These are phyloP conservation scores for Drosophila azteca DNA, from an alignment of 1,140 invertebrate species.

Conservation along the genomic window DNA sequence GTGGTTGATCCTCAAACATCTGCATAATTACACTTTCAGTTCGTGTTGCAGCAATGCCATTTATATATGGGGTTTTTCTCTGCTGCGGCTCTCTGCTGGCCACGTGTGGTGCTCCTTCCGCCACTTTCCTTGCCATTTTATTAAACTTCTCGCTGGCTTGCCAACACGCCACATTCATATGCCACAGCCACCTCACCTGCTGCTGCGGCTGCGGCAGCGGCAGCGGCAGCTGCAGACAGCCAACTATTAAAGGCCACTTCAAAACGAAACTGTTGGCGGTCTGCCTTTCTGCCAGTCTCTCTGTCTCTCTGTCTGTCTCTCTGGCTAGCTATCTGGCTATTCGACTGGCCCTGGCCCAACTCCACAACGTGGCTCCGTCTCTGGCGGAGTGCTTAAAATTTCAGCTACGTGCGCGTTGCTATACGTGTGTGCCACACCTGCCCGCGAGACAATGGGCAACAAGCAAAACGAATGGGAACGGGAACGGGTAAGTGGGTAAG, in stretches of 20 bases:
- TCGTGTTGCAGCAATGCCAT: slow-evolving; percentile 59
- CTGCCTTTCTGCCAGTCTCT: slow-evolving; percentile 18
- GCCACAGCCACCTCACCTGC: slow-evolving; percentile 31
- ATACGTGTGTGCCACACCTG: slow-evolving; percentile 74
- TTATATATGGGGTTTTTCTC: slow-evolving; percentile 31
- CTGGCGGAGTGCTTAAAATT: slow-evolving; percentile 72
- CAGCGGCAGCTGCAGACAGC: slow-evolving; percentile 70
- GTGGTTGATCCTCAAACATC: slow-evolving; percentile 56
- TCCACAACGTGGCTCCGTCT: not conserved
- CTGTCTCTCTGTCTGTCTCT: slow-evolving; percentile 12
- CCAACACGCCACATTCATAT: slow-evolving; percentile 61
- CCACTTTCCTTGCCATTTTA: slow-evolving; percentile 62
- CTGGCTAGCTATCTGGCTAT: slow-evolving; percentile 24
- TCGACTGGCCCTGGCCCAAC: slow-evolving; percentile 17
- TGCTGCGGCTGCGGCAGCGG: slow-evolving; percentile 49
- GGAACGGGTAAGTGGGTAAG: not conserved
- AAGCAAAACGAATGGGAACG: not conserved
- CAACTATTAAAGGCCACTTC: slow-evolving; percentile 80
- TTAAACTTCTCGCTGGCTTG: slow-evolving; percentile 67
- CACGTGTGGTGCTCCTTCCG: slow-evolving; percentile 12
- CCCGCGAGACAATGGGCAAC: slow-evolving; percentile 44
- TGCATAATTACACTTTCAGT: slow-evolving; percentile 77
- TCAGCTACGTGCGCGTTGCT: slow-evolving; percentile 61
- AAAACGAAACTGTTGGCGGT: slow-evolving; percentile 65
- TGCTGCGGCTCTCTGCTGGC: not conserved